Percentiles rank a stretch among this genome's conserved stretches.
Conservation (phyloP, 2,113 vertebrate genomes). For the Formicarius rufipectus region DNA sequence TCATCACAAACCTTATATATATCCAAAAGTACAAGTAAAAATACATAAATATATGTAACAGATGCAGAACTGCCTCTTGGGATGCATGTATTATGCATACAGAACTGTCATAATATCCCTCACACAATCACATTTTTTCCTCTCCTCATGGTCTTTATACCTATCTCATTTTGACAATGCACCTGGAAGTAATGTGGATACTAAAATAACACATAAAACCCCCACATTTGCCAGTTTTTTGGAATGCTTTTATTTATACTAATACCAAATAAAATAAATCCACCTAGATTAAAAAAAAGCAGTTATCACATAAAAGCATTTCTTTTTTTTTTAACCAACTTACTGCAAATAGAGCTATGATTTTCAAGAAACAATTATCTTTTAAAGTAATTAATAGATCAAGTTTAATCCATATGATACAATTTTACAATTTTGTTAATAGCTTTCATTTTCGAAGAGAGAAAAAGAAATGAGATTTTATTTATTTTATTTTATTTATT, state of each 20-base stretch:
- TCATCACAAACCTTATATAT: conserved; percentile 75
- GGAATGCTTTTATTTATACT: neutral
- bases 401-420: neutral
- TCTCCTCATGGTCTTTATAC: conserved; percentile 66
- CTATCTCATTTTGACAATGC: conserved; percentile 64
- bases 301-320: neutral
- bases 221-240: neutral
- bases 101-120: conserved; percentile 70
- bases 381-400: neutral
- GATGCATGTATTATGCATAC: conserved; percentile 75
- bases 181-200: conserved; percentile 34
- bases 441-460: neutral
- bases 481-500: neutral
- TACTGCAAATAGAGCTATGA: neutral
- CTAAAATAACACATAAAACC: neutral
- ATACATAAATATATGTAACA: conserved; percentile 78
- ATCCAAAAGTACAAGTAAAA: conserved; percentile 74
- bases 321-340: neutral
- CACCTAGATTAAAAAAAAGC: neutral
- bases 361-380: neutral
- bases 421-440: neutral
- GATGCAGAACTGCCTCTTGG: conserved; percentile 74
- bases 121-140: conserved; percentile 58
- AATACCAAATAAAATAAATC: neutral
- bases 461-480: neutral